phyloP scores from a whole-genome alignment of 2,113 vertebrate genomes.

The Oxygymnocypris stewartii region DNA sequence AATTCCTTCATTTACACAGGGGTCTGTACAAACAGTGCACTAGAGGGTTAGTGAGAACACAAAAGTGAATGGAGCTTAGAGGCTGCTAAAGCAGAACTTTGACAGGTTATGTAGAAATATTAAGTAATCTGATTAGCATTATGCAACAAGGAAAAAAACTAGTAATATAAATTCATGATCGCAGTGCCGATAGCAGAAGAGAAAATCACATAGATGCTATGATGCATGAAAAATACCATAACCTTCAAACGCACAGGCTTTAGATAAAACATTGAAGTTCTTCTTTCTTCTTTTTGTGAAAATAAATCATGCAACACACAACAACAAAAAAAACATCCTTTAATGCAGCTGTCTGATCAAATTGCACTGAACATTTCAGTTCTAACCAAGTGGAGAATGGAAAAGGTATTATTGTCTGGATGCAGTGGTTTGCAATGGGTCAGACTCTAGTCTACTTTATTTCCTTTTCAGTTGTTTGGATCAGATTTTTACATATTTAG shows the following conservation, averaged over 20 bases:
- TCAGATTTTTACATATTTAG: conserved; percentile 41
- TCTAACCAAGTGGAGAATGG: conserved; percentile 8
- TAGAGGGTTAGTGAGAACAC: conserved; percentile 8
- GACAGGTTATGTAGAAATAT: conserved; percentile 53
- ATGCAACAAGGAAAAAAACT: conserved; percentile 49
- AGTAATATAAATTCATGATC: conserved; percentile 31
- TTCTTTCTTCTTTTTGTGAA: background rate
- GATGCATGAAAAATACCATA: background rate
- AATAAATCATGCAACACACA: background rate
- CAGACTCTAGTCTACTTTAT: conserved; percentile 18
- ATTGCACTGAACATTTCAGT: conserved; percentile 6
- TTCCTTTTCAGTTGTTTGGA: conserved; percentile 29
- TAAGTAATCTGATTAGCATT: conserved; percentile 57
- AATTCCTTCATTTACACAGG: conserved; percentile 85
- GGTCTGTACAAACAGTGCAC: conserved; percentile 66
- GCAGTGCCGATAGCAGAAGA: conserved; percentile 28
- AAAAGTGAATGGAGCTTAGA: conserved; percentile 42
- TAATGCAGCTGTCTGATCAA: background rate
- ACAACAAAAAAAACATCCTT: background rate
- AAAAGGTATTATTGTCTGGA: conserved; percentile 35
- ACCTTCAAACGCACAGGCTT: background rate
- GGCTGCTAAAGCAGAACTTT: conserved; percentile 38
- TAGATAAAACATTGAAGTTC: background rate
- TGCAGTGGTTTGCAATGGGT: conserved; percentile 19
- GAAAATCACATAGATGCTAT: background rate